These are phyloP conservation scores for Aethes cnicana DNA, from an alignment of 2,888 invertebrate species.

Conservation along the genomic window DNA sequence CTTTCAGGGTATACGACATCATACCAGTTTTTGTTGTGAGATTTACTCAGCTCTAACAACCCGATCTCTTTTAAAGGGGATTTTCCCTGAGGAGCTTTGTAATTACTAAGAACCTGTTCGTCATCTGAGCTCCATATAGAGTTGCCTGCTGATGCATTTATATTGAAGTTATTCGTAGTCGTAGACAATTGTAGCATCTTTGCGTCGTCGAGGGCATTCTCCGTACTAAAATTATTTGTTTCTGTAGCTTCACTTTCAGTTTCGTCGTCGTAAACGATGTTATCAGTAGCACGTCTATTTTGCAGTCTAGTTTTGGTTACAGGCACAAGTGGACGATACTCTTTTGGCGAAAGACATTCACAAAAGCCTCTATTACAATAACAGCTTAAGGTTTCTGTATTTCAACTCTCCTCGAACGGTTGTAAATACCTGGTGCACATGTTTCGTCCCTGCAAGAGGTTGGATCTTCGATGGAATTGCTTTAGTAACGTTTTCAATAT, in stretches of 20 bases:
- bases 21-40: not conserved
- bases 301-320: not conserved
- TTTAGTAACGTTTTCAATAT: too few species aligned
- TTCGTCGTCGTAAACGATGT: too few species aligned
- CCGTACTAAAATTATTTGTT: not conserved
- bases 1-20: not conserved
- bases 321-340: not conserved
- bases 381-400: constrained; percentile 3
- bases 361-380: constrained; percentile 2
- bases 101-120: not conserved
- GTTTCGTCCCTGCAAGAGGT: not conserved
- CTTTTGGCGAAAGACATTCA: constrained; percentile 2
- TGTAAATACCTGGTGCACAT: not conserved
- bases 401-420: not conserved
- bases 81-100: not conserved
- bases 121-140: constrained; percentile 7
- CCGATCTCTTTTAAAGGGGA: not conserved
- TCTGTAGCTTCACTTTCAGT: not conserved
- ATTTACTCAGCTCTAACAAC: not conserved
- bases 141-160: too few species aligned
- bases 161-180: too few species aligned
- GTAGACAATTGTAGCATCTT: too few species aligned
- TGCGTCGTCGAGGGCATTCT: not conserved
- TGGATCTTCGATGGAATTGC: not conserved
- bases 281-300: too few species aligned